Base-by-base conservation (phyloP, 2,113 vertebrate genomes). In the Pipra filicauda region DNA sequence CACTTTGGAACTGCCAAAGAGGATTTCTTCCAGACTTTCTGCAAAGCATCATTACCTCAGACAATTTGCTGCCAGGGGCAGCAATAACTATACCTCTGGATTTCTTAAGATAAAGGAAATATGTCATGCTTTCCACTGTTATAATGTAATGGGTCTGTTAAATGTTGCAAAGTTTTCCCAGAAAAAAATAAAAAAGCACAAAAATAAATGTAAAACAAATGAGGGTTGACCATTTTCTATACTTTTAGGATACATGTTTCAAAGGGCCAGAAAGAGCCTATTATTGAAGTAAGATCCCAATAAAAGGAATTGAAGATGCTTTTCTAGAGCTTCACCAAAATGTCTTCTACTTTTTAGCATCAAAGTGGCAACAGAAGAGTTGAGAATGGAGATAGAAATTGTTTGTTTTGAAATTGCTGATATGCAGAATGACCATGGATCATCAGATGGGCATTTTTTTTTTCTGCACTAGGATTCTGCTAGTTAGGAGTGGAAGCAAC, bases 11-110 rank as follows among this genome's bases (percentile, higher is more conserved):
- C 58, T 73, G 75, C 35, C 69, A 86, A 73, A 81, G 66, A 65
- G 15, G 73, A 92, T 91, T 94, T 86, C 35, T 88, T 93, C 89
- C 88, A 96, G 65, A 49, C 33, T 83, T 93, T 89, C 91, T 93
- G 73, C 33, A 77, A 88, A 93, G 11, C 37, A 73, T 88, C 54
- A 77, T 57, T 30, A 78, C 27, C 43, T 86, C 49, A 83, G 54
- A 81, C 33, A 79, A 71, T 61, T 49, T 86, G 16, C 55, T 81
- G 86, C 69, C 65, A 84, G 26, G 43, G 39, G 30, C 39, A 76
- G 39, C 2, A 26, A 70, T 23, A 81, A 23, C 26, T 92, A 9
- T 46, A 91, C 35, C 24, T 81, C 85, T 87, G 44, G 65, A 75
- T 93, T 88, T 89, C 27, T 76, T 81, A 91, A 84, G 81, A 86